phyloP scores from a whole-genome alignment of 2,888 invertebrate species.

The Cheiracanthium punctorium region DNA sequence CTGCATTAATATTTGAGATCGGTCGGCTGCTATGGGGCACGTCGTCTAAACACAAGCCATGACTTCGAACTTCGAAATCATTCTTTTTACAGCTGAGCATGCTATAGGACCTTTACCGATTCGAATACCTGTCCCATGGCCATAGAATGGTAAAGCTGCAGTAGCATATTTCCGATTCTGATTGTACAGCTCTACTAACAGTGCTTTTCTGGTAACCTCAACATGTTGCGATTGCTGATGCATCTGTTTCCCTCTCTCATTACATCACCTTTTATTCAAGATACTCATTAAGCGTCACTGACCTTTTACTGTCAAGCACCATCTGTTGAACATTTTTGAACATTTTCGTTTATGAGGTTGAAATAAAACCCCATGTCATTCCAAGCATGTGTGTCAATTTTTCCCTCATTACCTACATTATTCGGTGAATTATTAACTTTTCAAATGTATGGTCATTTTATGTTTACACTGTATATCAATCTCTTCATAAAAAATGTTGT shows the following conservation, averaged over 20 bases:
- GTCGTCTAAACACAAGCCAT: neutral
- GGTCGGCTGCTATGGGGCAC: neutral
- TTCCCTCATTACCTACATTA: neutral
- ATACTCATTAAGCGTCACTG: neutral
- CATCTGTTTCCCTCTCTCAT: neutral
- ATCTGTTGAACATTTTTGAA: neutral
- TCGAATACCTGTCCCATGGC: neutral
- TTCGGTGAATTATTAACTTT: neutral
- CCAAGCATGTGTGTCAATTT: constrained; percentile 5
- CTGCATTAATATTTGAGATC: neutral
- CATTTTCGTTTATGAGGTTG: neutral
- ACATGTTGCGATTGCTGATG: neutral
- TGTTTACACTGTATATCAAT: no score
- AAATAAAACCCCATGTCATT: neutral
- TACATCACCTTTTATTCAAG: neutral
- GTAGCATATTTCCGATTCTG: constrained; percentile 1
- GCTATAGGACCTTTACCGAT: neutral
- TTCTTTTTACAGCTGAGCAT: neutral
- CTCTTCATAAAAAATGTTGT: no score
- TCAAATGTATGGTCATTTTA: neutral
- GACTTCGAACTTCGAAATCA: neutral
- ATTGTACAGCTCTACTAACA: constrained; percentile 7
- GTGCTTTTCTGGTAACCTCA: neutral
- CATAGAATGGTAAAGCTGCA: neutral
- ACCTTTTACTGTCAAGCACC: neutral